Percentiles rank a stretch among this genome's conserved stretches.
Conservation (phyloP, 2,797 vertebrate genomes). For the Potorous gilbertii region DNA sequence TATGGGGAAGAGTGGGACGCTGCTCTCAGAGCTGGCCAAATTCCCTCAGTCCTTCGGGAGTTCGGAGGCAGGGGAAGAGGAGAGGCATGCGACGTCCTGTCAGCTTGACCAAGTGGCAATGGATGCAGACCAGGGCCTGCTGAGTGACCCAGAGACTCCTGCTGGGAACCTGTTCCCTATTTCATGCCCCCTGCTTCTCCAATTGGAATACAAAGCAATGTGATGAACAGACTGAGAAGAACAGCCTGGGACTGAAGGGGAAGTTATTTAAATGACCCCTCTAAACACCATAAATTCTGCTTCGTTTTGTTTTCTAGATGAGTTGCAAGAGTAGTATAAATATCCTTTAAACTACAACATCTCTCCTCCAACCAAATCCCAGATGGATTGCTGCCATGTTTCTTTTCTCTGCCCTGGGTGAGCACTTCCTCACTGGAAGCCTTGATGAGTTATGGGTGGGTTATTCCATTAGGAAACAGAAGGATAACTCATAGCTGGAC, state of each 20-base stretch:
- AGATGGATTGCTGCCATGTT: slow-evolving; percentile 43
- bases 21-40: background rate
- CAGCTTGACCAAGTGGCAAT: background rate
- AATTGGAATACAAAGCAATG: background rate
- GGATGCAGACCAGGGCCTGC: background rate
- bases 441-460: slow-evolving; percentile 56
- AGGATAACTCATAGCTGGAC: slow-evolving; percentile 75
- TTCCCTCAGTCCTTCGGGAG: background rate
- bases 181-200: background rate
- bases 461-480: slow-evolving; percentile 63
- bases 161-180: slow-evolving; percentile 3
- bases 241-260: background rate
- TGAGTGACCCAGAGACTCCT: background rate
- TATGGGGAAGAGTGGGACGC: background rate
- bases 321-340: slow-evolving; percentile 47
- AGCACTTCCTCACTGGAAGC: slow-evolving; percentile 39
- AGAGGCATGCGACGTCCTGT: background rate
- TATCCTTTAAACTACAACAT: background rate
- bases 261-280: background rate
- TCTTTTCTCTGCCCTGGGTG: slow-evolving; percentile 64
- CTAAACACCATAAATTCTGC: background rate
- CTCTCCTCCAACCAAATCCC: background rate
- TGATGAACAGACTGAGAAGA: background rate
- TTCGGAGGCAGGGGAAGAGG: background rate
- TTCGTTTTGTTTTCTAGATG: background rate